phyloP scores from a whole-genome alignment of 2,888 invertebrate species.

The Graphium colonna region DNA sequence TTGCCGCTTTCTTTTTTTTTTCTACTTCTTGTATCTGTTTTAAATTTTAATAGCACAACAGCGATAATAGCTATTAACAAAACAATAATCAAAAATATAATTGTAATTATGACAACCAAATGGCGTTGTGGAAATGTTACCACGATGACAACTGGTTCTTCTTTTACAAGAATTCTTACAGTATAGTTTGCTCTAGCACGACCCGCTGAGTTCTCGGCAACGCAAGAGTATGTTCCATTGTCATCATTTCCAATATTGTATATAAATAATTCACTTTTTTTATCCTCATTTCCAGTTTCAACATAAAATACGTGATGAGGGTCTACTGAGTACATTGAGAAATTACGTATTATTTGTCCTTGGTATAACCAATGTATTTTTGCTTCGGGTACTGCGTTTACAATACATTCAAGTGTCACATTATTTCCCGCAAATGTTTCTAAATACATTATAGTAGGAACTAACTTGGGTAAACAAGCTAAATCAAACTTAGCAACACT shows the following conservation, averaged over 20 bases:
- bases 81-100: constrained; percentile 82
- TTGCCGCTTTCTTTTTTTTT: constrained; percentile 81
- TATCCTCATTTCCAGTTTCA: constrained; percentile 86
- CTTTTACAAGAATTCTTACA: constrained; percentile 86
- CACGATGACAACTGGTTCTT: constrained; percentile 84
- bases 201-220: constrained; percentile 92
- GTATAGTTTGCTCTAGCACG: constrained; percentile 89
- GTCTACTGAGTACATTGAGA: constrained; percentile 83
- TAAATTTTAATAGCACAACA: constrained; percentile 80
- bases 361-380: constrained; percentile 91
- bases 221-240: constrained; percentile 92
- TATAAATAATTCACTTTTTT: constrained; percentile 88
- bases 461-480: constrained; percentile 90
- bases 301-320: constrained; percentile 85
- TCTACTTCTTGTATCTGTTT: constrained; percentile 68
- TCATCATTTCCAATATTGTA: constrained; percentile 88
- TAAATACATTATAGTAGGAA: constrained; percentile 86
- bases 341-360: constrained; percentile 88
- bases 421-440: constrained; percentile 91
- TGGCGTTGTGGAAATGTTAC: constrained; percentile 86
- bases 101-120: constrained; percentile 84
- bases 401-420: constrained; percentile 88
- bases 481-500: constrained; percentile 84
- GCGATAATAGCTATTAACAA: constrained; percentile 84
- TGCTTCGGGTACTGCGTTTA: constrained; percentile 90